A percentile compares a stretch with the other conserved stretches of the same genome.
Conservation (phyloP, 2,797 vertebrate species). For the Aplochiton taeniatus region DNA sequence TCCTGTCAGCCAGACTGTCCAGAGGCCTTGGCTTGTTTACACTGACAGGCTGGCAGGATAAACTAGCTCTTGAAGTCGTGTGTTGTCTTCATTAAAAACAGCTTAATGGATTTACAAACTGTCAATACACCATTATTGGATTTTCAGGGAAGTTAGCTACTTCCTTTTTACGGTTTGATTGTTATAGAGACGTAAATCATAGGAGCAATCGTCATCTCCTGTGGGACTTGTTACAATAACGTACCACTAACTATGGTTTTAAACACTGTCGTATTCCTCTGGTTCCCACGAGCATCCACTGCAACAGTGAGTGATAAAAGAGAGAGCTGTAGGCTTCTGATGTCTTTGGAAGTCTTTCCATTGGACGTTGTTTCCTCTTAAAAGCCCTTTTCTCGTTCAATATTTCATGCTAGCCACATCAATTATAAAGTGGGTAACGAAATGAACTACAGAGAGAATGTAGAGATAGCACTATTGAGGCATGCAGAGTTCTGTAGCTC, state of each 20-base stretch:
- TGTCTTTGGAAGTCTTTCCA: constrained; percentile 24
- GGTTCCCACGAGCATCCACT: no score
- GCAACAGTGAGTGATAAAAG: neutral
- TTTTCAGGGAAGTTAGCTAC: neutral
- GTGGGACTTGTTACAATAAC: neutral
- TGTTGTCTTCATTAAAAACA: neutral
- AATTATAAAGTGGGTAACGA: constrained; percentile 52
- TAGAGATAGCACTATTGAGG: constrained; percentile 16
- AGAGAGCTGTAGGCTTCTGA: constrained; percentile 1
- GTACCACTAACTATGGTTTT: neutral
- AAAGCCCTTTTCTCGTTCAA: constrained; percentile 48
- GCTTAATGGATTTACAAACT: neutral
- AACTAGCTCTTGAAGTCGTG: no score
- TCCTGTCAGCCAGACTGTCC: neutral
- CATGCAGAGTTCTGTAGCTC: constrained; percentile 1
- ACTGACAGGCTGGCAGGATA: no score
- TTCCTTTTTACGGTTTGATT: neutral
- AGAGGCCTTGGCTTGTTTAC: neutral
- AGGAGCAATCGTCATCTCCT: neutral
- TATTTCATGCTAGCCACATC: constrained; percentile 56
- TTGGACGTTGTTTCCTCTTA: constrained; percentile 15
- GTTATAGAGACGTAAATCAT: neutral
- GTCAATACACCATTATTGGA: neutral
- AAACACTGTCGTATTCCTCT: neutral
- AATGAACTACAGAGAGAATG: constrained; percentile 37